These are phyloP conservation scores for Heliconius ethilla DNA, from an alignment of 2,888 invertebrate species.

Conservation along the genomic window DNA sequence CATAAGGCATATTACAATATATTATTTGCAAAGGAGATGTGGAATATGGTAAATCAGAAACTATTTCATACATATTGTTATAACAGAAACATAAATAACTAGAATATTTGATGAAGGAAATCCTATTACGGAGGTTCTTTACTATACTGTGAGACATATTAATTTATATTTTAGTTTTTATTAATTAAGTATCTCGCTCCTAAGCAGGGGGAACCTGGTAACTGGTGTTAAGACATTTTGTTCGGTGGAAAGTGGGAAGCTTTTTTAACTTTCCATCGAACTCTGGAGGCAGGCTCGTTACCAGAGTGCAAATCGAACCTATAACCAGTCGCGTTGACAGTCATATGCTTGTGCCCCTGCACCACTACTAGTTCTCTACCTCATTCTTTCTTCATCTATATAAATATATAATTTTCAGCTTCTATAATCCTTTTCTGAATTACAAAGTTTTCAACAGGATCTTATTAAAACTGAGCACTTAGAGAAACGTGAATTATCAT, in stretches of 20 bases:
- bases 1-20: neutral
- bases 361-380: no score
- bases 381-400: neutral
- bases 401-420: neutral
- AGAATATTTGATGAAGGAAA: slow-evolving; percentile 9
- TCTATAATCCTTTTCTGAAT: neutral
- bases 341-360: no score
- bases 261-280: no score
- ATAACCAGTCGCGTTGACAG: no score
- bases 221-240: no score
- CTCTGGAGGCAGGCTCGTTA: no score
- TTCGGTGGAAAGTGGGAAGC: no score
- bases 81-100: neutral
- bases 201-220: no score
- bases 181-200: neutral
- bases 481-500: slow-evolving; percentile 18
- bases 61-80: neutral
- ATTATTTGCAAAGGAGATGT: neutral
- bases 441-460: slow-evolving; percentile 2
- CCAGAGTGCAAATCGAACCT: no score
- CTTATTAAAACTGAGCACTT: slow-evolving; percentile 9
- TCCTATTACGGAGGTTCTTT: slow-evolving; percentile 10
- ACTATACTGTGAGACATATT: neutral
- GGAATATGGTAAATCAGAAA: neutral
- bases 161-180: neutral